These are phyloP conservation scores for Siniperca chuatsi DNA, from an alignment of 2,113 vertebrate species.

Conservation along the genomic window DNA sequence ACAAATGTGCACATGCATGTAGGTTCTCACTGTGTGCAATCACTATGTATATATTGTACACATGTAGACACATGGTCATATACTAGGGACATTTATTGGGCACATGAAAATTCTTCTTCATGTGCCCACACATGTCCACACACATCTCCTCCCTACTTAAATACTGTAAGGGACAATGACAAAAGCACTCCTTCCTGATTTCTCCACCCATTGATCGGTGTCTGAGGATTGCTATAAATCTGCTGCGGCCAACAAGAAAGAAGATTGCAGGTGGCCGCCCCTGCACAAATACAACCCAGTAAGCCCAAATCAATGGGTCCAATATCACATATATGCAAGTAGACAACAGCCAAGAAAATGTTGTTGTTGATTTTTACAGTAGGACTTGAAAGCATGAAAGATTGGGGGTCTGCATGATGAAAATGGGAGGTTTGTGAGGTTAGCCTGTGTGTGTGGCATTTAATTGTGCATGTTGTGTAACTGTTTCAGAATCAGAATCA, in stretches of 20 bases:
- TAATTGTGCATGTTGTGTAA: constrained; percentile 1
- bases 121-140: background rate
- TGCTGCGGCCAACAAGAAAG: constrained; percentile 75
- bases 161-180: constrained; percentile 36
- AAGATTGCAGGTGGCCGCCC: constrained; percentile 77
- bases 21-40: background rate
- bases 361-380: constrained; percentile 16
- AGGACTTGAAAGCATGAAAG: constrained; percentile 4
- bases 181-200: constrained; percentile 39
- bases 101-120: background rate
- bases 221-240: constrained; percentile 80
- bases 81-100: background rate
- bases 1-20: background rate
- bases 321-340: constrained; percentile 34
- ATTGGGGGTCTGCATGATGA: background rate
- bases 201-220: constrained; percentile 77
- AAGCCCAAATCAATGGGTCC: constrained; percentile 79
- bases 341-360: constrained; percentile 27
- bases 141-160: background rate
- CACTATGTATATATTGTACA: background rate
- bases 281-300: constrained; percentile 74
- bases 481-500: background rate
- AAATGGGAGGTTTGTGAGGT: background rate
- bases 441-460: constrained; percentile 1
- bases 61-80: background rate